Evolutionary conservation across 2,888 invertebrate genomes (phyloP).

Genomic region (Anodontia alba): DNA sequence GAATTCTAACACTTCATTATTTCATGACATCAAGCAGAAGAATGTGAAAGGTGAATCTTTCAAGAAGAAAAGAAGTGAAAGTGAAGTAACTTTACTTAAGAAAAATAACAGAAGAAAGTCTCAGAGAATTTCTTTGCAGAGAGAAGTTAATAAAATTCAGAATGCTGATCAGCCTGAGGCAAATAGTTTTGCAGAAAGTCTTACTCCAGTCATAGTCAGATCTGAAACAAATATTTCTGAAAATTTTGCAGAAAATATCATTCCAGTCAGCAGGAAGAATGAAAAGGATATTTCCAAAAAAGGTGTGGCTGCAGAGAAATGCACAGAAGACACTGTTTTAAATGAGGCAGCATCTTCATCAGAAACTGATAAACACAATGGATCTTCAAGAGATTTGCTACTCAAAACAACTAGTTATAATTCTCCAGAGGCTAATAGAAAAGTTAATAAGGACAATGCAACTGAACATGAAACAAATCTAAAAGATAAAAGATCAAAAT

Average conservation of each 20-base stretch:
- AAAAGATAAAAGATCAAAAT: background rate
- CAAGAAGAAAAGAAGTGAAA: background rate
- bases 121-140: conserved; percentile 1
- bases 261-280: no score
- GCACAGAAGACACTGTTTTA: no score
- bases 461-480: background rate
- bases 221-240: no score
- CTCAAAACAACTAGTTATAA: no score
- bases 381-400: no score
- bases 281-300: no score
- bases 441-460: background rate
- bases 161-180: background rate
- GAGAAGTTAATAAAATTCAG: background rate
- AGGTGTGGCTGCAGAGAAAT: no score
- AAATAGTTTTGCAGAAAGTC: no score
- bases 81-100: background rate
- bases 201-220: no score
- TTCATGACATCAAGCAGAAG: background rate
- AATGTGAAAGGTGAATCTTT: background rate
- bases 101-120: background rate
- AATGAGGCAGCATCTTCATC: no score
- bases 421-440: background rate
- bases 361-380: no score
- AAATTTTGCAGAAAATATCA: no score
- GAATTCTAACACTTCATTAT: background rate